Evolutionary conservation across 2,888 invertebrate species (phyloP).

Genomic region (Brachycybe producta): DNA sequence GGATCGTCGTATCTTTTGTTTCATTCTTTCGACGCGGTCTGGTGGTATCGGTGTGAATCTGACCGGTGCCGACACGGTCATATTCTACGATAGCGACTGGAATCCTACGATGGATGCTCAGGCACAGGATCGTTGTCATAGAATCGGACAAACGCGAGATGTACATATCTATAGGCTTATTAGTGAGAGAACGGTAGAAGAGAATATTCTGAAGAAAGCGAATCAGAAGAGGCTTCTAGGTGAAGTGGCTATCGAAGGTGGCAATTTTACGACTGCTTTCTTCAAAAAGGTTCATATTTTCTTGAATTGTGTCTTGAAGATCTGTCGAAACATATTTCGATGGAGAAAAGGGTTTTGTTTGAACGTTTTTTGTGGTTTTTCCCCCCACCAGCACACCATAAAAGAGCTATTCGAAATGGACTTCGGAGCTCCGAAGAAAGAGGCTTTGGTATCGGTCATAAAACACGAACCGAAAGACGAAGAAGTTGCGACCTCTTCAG

Average conservation of each 20-base stretch:
- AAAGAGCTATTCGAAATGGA: slow-evolving; percentile 79
- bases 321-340: too few relatives aligned
- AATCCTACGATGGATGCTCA: slow-evolving; percentile 99
- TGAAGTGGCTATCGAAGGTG: slow-evolving; percentile 95
- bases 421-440: slow-evolving; percentile 5
- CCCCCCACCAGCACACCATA: slow-evolving; percentile 56
- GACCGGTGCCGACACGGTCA: slow-evolving; percentile 96
- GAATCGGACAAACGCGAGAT: slow-evolving; percentile 97
- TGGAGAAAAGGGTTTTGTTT: background rate
- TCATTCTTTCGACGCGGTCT: slow-evolving; percentile 93
- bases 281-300: slow-evolving; percentile 61
- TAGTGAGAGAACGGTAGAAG: slow-evolving; percentile 93
- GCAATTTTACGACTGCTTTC: slow-evolving; percentile 94
- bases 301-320: background rate
- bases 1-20: slow-evolving; percentile 86
- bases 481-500: background rate
- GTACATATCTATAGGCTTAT: slow-evolving; percentile 94
- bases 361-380: background rate
- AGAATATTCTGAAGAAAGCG: slow-evolving; percentile 97
- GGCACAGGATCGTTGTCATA: slow-evolving; percentile 89
- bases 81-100: slow-evolving; percentile 99
- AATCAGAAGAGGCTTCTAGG: slow-evolving; percentile 92
- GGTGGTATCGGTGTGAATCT: slow-evolving; percentile 97
- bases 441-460: slow-evolving; percentile 14
- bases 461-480: slow-evolving; percentile 19